A percentile compares a stretch with the other conserved stretches of the same genome.
phyloP scores from a whole-genome alignment of 2,113 vertebrate species.

The Megaleporinus macrocephalus region DNA sequence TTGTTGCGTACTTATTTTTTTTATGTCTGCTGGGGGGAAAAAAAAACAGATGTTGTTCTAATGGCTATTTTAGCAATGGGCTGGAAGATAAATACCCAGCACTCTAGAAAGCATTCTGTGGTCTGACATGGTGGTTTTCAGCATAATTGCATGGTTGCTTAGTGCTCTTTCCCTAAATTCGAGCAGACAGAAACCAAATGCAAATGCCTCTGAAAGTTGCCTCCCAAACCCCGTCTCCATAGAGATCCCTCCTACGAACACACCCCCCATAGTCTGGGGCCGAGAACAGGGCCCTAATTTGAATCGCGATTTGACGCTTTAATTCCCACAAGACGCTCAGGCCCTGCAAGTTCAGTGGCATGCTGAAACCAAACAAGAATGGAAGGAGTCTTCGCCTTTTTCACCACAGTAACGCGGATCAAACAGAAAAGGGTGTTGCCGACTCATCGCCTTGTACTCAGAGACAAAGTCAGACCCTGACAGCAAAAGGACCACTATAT shows the following conservation, averaged over 20 bases:
- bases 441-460: slow-evolving; percentile 6
- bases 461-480: neutral
- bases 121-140: slow-evolving; percentile 24
- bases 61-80: slow-evolving; percentile 25
- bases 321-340: neutral
- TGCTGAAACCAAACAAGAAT: neutral
- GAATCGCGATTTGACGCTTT: neutral
- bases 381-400: neutral
- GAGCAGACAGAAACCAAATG: slow-evolving; percentile 14
- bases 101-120: neutral
- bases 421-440: neutral
- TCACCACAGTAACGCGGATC: neutral
- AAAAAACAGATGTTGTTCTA: slow-evolving; percentile 35
- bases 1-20: slow-evolving; percentile 16
- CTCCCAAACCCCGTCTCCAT: neutral
- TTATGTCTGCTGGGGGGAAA: neutral
- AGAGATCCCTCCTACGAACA: slow-evolving; percentile 7
- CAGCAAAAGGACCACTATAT: neutral
- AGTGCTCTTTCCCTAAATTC: slow-evolving; percentile 5
- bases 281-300: neutral
- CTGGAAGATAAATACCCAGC: slow-evolving; percentile 21
- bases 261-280: neutral
- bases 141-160: slow-evolving; percentile 20
- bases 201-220: slow-evolving; percentile 20
- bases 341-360: neutral